Evolutionary conservation across 1,140 invertebrate genomes (phyloP).

Genomic region (Orchestia grillus): DNA sequence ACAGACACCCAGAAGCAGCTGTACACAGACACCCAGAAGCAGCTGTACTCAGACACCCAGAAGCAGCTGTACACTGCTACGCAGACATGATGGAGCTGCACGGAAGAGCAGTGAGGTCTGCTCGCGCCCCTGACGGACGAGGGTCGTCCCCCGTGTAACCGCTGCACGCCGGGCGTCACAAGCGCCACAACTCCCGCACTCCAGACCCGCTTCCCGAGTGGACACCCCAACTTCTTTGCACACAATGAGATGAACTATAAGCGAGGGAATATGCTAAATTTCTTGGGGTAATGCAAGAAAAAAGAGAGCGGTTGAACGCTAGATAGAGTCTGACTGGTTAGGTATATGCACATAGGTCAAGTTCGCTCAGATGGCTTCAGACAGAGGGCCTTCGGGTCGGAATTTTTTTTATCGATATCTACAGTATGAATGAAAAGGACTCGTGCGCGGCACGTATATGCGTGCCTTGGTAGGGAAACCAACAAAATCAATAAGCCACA

Average conservation of each 20-base stretch:
- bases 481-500: too few relatives aligned
- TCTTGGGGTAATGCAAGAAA: neutral
- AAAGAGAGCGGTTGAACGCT: too few relatives aligned
- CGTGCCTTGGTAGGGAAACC: too few relatives aligned
- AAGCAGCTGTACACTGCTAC: neutral
- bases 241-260: conserved; percentile 4
- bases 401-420: neutral
- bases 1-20: too few relatives aligned
- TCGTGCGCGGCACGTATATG: too few relatives aligned
- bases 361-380: neutral
- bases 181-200: neutral
- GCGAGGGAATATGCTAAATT: neutral
- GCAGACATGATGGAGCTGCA: neutral
- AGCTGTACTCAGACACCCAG: too few relatives aligned
- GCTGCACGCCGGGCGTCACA: neutral
- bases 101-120: neutral
- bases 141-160: neutral
- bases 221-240: neutral
- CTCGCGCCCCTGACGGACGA: neutral
- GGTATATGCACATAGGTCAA: neutral
- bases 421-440: neutral
- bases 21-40: too few relatives aligned
- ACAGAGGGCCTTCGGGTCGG: neutral
- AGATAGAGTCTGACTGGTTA: neutral
- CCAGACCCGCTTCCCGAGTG: neutral